phyloP scores from a whole-genome alignment of 2,113 vertebrate species.

The Callorhinus ursinus region DNA sequence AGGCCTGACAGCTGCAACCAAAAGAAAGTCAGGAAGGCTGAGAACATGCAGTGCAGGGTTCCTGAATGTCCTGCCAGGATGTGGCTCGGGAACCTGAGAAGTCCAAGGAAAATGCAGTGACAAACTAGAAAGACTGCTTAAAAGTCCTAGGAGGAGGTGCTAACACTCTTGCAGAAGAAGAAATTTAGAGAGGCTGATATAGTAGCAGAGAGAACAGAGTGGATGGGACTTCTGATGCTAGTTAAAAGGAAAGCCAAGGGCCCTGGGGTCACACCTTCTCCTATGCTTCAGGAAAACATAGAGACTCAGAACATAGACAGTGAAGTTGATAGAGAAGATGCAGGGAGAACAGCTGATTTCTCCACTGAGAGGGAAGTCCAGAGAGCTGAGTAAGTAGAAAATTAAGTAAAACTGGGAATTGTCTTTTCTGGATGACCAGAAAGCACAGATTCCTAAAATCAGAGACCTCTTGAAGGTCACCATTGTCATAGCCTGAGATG shows the following conservation, averaged over 20 bases:
- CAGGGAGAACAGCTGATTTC: background rate
- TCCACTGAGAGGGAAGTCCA: background rate
- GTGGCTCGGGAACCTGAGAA: conserved; percentile 32
- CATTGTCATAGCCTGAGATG: background rate
- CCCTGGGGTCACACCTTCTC: background rate
- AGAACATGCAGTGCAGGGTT: background rate
- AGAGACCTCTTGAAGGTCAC: background rate
- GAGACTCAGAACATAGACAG: background rate
- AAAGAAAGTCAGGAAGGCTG: background rate
- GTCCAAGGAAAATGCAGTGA: background rate
- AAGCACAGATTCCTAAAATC: background rate
- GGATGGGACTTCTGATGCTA: background rate
- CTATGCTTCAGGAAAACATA: background rate
- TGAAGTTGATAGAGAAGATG: background rate
- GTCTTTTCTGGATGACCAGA: background rate
- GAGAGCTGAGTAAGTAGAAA: background rate
- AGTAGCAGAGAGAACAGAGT: background rate
- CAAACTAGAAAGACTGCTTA: background rate
- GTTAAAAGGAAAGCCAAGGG: background rate
- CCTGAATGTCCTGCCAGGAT: background rate
- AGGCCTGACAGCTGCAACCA: background rate
- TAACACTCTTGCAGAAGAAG: background rate
- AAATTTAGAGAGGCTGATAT: background rate
- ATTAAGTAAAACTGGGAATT: background rate
- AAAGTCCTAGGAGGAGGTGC: background rate